Base-by-base conservation (phyloP, 2,113 vertebrate genomes). In the Misgurnus mizolepis region DNA sequence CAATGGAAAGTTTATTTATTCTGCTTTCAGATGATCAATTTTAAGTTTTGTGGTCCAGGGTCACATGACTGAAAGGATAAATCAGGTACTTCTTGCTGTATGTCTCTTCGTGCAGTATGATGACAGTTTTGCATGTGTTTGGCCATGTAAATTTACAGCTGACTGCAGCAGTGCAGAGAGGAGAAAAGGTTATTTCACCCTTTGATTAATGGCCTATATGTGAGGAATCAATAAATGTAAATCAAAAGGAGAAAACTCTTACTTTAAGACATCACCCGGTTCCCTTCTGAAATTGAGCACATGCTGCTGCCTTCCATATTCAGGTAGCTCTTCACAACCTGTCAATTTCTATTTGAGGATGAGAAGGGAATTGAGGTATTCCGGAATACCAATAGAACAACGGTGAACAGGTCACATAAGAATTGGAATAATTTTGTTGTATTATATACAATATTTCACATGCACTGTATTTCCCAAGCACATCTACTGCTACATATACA, bases 161-260 rank as follows among this genome's bases (percentile, higher is more conserved):
- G 80, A 80, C 82, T 80, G 39, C 41, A 56, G 74, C 80, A 79
- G 58, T 80, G 49, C 65, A 64, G 39, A 71, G 64, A 76, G 47
- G 68, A 50, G 73, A 77, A 86, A 87, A 87, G 80, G 84, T 83
- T 84, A 87, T 80, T 58, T 43, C 76, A 85, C 62, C 39, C 8
- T 17, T 78, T 89, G 90, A 92, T 88, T 85, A 89, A 93, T 88
- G 84, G 68, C 55, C 78, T 80, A 82, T 82, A 86, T 85, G 78
- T 62, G 40, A 81, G 62, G n/a, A 85, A 91, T 91, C 90, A 70
- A 91, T 91, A 90, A 75, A 91, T 91, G 86, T 86, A 90, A n/a
- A 91, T 91, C 77, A 86, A 85, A 84, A 11, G 65, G 78, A 83
- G 86, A 88, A 89, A 89, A 87, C 82, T 88, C 84, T 77, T 77